Conservation (phyloP, 2,888 invertebrate genomes). For the Meloe dianella region DNA sequence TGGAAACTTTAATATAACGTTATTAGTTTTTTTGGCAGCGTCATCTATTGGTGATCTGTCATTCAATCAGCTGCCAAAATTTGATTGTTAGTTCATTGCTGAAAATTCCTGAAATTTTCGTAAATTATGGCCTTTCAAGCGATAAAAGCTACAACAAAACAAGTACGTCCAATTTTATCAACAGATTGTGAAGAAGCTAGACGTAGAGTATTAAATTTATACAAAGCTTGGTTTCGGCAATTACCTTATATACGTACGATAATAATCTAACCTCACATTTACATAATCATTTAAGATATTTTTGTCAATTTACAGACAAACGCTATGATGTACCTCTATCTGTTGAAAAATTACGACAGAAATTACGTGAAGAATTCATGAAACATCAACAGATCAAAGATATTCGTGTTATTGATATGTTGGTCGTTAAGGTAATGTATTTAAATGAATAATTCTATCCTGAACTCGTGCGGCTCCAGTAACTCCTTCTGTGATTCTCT, state of each 20-base stretch:
- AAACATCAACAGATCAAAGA: constrained; percentile 79
- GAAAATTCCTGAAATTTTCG: not conserved
- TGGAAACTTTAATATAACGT: too few species aligned
- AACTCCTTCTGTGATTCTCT: constrained; percentile 19
- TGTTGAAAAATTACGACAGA: constrained; percentile 70
- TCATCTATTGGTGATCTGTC: not conserved
- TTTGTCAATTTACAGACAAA: constrained; percentile 65
- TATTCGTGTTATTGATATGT: constrained; percentile 87
- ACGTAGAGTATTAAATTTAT: constrained; percentile 82
- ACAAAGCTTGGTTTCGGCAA: constrained; percentile 94
- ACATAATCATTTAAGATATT: constrained; percentile 26
- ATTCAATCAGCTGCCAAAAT: not conserved
- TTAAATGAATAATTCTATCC: constrained; percentile 10
- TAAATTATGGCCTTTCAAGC: constrained; percentile 54
- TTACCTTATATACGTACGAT: constrained; percentile 77
- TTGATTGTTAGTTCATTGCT: not conserved
- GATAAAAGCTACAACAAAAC: constrained; percentile 63
- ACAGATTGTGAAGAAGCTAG: constrained; percentile 77
- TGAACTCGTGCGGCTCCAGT: too few species aligned
- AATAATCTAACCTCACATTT: constrained; percentile 27
- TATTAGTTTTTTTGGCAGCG: not conserved
- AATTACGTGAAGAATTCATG: constrained; percentile 79
- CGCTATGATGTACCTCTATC: constrained; percentile 84
- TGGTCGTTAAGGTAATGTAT: constrained; percentile 82
- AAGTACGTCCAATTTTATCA: constrained; percentile 88